Percentiles rank a stretch among this genome's conserved stretches.
Conservation (phyloP, 1,140 invertebrate genomes). For the Drosophila navojoa region DNA sequence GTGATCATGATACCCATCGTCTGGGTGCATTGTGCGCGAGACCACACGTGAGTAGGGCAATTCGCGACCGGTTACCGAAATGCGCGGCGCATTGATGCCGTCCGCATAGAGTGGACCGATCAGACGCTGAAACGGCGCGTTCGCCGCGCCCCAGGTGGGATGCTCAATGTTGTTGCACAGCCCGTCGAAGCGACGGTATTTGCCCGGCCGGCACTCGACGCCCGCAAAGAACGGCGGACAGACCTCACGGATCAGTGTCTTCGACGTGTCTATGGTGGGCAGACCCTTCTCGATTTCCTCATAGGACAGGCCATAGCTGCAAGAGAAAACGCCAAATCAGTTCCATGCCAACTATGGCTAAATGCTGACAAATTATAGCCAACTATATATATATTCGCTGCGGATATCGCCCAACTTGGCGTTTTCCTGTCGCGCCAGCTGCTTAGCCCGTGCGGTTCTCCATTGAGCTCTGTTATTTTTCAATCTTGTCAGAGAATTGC, state of each 20-base stretch:
- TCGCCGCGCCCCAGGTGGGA: constrained; percentile 95
- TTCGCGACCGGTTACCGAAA: constrained; percentile 88
- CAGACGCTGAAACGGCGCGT: constrained; percentile 92
- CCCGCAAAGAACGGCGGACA: constrained; percentile 94
- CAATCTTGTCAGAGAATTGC: constrained; percentile 57
- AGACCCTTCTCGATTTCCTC: constrained; percentile 95
- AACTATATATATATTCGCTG: constrained; percentile 8
- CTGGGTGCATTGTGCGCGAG: constrained; percentile 94
- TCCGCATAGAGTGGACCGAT: constrained; percentile 92
- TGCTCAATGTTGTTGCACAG: constrained; percentile 96
- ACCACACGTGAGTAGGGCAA: constrained; percentile 93
- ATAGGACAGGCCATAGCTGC: constrained; percentile 91
- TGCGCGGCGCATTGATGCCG: constrained; percentile 91
- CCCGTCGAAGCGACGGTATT: constrained; percentile 95
- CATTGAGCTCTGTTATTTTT: constrained; percentile 30
- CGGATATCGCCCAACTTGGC: constrained; percentile 59
- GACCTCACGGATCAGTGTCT: constrained; percentile 93
- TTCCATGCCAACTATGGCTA: constrained; percentile 15
- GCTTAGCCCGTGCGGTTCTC: constrained; percentile 11
- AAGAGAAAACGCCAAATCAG: constrained; percentile 21
- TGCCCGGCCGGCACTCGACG: constrained; percentile 94
- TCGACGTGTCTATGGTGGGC: constrained; percentile 94
- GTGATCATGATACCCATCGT: constrained; percentile 96
- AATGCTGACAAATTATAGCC: constrained; percentile 37
- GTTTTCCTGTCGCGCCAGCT: constrained; percentile 51